Conservation (phyloP, 2,888 invertebrate species). For the Dione juno region DNA sequence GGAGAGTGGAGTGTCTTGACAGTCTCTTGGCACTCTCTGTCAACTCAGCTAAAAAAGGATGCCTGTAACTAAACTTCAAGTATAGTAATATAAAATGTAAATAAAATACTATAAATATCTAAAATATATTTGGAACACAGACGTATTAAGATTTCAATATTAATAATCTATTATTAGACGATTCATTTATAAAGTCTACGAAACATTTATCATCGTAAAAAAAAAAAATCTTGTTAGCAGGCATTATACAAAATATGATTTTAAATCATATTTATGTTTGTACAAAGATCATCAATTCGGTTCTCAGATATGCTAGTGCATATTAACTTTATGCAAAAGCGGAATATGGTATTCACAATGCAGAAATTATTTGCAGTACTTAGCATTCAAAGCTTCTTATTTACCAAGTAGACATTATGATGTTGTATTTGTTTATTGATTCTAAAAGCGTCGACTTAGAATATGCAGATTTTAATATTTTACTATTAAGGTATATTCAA, state of each 20-base stretch:
- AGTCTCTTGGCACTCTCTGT: too few relatives aligned
- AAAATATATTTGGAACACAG: too few relatives aligned
- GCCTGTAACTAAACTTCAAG: too few relatives aligned
- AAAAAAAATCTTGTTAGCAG: not conserved
- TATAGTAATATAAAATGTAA: too few relatives aligned
- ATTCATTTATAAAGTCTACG: not conserved
- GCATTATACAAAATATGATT: not conserved
- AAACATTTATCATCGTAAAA: not conserved
- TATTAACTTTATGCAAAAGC: not conserved
- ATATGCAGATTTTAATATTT: not conserved
- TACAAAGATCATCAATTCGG: not conserved
- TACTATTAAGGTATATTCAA: not conserved
- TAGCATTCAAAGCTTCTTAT: slow-evolving; percentile 17
- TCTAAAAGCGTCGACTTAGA: not conserved
- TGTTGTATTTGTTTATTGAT: slow-evolving; percentile 4
- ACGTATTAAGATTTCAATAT: too few relatives aligned
- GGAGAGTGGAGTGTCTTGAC: too few relatives aligned
- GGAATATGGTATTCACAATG: slow-evolving; percentile 7
- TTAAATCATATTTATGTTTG: slow-evolving; percentile 10
- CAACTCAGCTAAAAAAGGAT: too few relatives aligned
- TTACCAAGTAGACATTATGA: slow-evolving; percentile 20
- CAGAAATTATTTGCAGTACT: not conserved
- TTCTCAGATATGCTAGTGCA: not conserved
- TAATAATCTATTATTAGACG: too few relatives aligned
- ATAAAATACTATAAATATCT: too few relatives aligned